Evolutionary conservation across 2,113 vertebrate species (phyloP).

Genomic region (Vireo altiloquus): DNA sequence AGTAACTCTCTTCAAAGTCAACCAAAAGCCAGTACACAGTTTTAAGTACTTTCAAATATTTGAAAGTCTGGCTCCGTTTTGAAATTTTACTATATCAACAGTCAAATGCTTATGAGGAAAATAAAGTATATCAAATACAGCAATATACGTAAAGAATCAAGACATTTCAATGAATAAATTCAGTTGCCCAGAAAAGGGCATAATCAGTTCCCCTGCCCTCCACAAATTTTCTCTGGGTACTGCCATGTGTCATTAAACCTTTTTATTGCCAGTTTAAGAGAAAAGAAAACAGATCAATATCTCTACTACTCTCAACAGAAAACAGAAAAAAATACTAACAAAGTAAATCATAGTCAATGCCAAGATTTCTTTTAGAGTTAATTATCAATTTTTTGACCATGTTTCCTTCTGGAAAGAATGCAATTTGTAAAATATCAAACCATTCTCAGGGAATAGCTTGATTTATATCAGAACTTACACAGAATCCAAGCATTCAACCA

Average conservation of each 20-base stretch:
- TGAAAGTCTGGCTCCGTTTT: neutral
- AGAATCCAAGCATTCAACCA: neutral
- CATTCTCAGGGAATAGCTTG: neutral
- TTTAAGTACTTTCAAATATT: neutral
- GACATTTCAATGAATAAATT: neutral
- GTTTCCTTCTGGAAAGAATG: neutral
- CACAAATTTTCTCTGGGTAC: neutral
- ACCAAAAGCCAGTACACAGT: neutral
- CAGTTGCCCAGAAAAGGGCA: neutral
- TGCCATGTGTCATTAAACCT: neutral
- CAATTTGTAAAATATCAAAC: neutral
- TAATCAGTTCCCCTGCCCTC: neutral
- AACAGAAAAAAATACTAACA: neutral
- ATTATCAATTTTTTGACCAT: neutral
- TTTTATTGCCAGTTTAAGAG: neutral
- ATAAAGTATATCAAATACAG: neutral
- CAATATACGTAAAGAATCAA: neutral
- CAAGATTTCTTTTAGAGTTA: neutral
- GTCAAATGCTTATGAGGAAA: neutral
- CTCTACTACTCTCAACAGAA: neutral
- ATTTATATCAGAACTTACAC: neutral
- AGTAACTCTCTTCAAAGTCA: neutral
- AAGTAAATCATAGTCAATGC: neutral
- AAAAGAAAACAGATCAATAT: neutral
- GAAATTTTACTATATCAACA: neutral